Conservation (phyloP, 1,140 invertebrate species). For the Cardiocondyla obscurior region DNA sequence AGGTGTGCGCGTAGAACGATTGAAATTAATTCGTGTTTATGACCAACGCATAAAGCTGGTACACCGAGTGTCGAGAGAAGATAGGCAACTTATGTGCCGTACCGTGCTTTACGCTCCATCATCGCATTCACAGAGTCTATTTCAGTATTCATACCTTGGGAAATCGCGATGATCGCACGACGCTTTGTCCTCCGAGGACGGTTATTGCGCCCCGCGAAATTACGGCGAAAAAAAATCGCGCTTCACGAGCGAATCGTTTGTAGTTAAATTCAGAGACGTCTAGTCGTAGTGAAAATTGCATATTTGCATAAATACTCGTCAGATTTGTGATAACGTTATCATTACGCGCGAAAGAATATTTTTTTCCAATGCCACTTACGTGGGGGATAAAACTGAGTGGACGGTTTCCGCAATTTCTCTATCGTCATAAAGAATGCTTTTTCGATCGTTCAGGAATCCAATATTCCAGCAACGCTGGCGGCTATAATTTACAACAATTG, state of each 20-base stretch:
- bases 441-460: not conserved
- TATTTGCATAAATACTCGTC: not conserved
- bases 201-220: conserved; percentile 28
- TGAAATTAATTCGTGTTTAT: conserved; percentile 83
- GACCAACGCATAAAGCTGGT: conserved; percentile 69
- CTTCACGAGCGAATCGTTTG: not conserved
- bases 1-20: conserved; percentile 76
- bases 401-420: not conserved
- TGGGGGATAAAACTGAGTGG: not conserved
- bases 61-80: conserved; percentile 69
- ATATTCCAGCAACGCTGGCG: not conserved
- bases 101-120: conserved; percentile 49
- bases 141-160: conserved; percentile 66
- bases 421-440: not conserved
- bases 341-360: not conserved
- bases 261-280: not conserved
- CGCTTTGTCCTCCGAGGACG: conserved; percentile 22
- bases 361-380: not conserved
- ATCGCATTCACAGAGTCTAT: conserved; percentile 46
- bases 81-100: conserved; percentile 69
- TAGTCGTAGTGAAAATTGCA: not conserved
- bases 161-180: conserved; percentile 42
- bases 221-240: not conserved
- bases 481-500: conserved; percentile 44
- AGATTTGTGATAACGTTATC: not conserved